Base-by-base conservation (phyloP, 2,888 invertebrate species). In the Polydrusus tereticollis region DNA sequence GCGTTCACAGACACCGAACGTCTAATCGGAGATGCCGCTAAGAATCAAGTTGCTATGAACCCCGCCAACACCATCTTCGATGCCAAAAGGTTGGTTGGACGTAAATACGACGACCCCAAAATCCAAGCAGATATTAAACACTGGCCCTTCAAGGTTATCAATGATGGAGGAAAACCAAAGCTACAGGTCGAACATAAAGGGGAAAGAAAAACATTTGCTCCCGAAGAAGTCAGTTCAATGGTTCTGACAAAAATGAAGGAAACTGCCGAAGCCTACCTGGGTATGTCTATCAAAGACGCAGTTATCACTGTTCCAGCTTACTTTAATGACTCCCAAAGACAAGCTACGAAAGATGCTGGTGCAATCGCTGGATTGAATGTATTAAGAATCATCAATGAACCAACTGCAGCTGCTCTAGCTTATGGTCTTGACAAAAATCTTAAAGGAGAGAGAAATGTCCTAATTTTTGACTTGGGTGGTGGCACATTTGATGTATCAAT, bases 301-400 rank as follows among this genome's bases (percentile, higher is more conserved):
- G 94, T 95, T 8, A 89, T 95, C 77, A 95, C 94, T 0, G 94
- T 94, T 3, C 94, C 94, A 6, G 94, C 94, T 5, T 94, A 94
- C 82, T 94, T 94, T 82, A 94, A 94, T 81, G 94, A 94, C 80
- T 92, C 93, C 3, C 94, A 94, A 83, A 88, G 94, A 8, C 94
- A 94, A 83, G 94, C 94, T 12, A 96, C 96, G 6, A 96, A 96
- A 86, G 97, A 97, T 85, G 95, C 96, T 10, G 96, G 96, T 0
- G 88, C 88, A 2, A 94, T 93, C 81, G 92, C 96, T 20, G 96
- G 94, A 0, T 84, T 97, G 29, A 96, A 96, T 85, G 95, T 97
- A 1, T 87, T 96, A 45, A 89, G 96, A 79, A 96, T 97, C 74
- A 94, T 96, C 77, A 95, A 96, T 83, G 96, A 97, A 83, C 96